Conservation (phyloP, 2,113 vertebrate species). For the Crotalus viridis region DNA sequence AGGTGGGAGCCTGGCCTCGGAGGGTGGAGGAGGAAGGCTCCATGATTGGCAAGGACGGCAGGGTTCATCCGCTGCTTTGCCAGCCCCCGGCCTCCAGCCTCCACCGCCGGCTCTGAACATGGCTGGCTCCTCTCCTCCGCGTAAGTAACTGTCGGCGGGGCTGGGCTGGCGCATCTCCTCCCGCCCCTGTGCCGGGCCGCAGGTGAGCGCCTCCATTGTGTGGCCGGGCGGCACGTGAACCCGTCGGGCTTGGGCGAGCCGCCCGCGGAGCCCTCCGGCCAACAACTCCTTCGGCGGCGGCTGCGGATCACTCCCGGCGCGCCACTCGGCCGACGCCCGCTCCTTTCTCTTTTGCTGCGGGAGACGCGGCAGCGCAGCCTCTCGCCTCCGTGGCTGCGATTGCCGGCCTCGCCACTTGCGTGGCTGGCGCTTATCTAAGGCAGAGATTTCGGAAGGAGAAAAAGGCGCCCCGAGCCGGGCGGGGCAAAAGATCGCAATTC, state of each 20-base stretch:
- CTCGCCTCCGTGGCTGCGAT: not conserved
- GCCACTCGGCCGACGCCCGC: slow-evolving; percentile 21
- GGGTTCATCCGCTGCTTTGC: not conserved
- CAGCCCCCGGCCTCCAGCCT: not conserved
- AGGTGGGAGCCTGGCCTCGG: not conserved
- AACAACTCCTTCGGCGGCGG: slow-evolving; percentile 1
- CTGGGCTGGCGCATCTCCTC: too few relatives aligned
- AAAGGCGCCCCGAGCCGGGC: not conserved
- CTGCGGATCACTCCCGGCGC: not conserved
- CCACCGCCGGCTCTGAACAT: slow-evolving; percentile 46
- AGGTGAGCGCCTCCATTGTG: slow-evolving; percentile 21
- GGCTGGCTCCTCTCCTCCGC: slow-evolving; percentile 46
- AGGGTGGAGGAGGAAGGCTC: not conserved
- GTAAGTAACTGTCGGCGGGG: slow-evolving; percentile 49
- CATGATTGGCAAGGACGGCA: not conserved
- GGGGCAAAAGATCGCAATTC: not conserved
- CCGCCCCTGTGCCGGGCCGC: not conserved
- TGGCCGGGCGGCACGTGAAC: not conserved
- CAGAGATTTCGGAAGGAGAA: not conserved
- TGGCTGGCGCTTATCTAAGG: not conserved
- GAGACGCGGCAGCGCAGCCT: not conserved
- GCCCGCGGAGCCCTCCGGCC: slow-evolving; percentile 3
- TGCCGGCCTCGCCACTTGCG: not conserved
- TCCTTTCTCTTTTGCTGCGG: not conserved
- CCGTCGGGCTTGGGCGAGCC: not conserved